Evolutionary conservation across 2,888 invertebrate genomes (phyloP), one percentile per base, ranked within the genome.

Genomic region (Alviniconcha strummeri): DNA sequence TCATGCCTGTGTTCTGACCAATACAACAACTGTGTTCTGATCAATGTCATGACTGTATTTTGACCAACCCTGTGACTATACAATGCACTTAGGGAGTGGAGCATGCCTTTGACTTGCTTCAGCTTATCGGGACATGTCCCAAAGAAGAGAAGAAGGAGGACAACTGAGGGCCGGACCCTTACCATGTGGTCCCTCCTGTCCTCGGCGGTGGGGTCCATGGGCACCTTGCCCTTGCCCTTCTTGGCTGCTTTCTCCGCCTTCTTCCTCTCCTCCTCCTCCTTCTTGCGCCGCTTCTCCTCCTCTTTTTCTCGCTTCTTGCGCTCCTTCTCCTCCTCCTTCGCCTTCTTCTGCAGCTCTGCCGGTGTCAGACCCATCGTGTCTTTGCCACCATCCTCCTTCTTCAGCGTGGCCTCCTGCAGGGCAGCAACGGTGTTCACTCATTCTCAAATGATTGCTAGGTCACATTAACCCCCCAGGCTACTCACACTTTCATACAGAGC

Each of bases 221-320:
- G 80, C 11, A 84, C 87, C 84, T 89, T 90, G 79, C 95, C 95
- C 92, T 95, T 95, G 82, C 88, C 86, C 75, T 90, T 90, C 84
- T 87, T 89, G 19, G 80, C 76, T 11, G 57, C 57, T 64, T 81
- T 75, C 52, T 81, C 75, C 5, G 60, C 75, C 56, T 81, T 87
- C 74, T 86, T 86, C 72, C 86, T 87, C 57, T 86, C 85, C 81
- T 82, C 84, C 75, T 87, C 86, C 71, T 88, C 85, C 71, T 85
- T 85, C 80, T 88, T 88, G 67, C 85, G 84, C 77, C 90, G 86
- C 82, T 90, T 90, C 75, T 90, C 87, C 82, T 88, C 87, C 71
- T 89, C 88, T 84, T 91, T 88, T 85, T 90, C 87, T 85, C 87
- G 84, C 85, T 89, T 89, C 86, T 89, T 89, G 84, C 86, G 88